Evolutionary conservation across 2,888 invertebrate genomes (phyloP), one percentile per base, ranked within the genome.

Genomic region (Patella ulyssiponensis): DNA sequence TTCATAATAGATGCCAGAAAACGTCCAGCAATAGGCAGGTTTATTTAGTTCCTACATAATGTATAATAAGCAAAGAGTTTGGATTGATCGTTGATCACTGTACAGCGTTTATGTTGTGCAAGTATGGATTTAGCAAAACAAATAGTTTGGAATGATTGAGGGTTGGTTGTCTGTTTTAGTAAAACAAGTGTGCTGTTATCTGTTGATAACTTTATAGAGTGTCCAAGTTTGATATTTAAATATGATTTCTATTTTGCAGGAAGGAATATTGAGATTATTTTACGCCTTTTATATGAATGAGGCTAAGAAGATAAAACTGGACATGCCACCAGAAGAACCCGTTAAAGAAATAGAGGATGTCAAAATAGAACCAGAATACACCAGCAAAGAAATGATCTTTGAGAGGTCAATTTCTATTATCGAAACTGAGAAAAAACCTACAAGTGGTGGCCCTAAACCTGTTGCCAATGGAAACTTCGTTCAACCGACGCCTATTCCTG

Each of bases 241-340:
- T 9, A 44, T 44, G 44, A 5, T 44, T 44, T 44, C 44, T 44
- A 44, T 44, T 33, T 93, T 93, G 73, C 92, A 94, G 94, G 94
- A 94, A 93, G 93, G 93, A 74, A 94, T 94, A 58, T 89, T 94
- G 80, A 93, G 94, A 81, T 90, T 94, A 73, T 94, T 93, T 82
- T 94, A 94, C 88, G 94, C 88, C 44, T 86, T 88, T 70, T 89
- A 86, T 77, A 83, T 85, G 75, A 84, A 84, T 56, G 86, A 86
- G 14, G 83, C 87, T 20, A 88, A 87, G 56, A 74, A 76, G 33
- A 72, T 77, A 33, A 78, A 77, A 54, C 27, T 80, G 58, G 77
- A 74, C 58, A 71, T 27, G 20, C 52, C 58, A 23, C 71, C 23
- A 51, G 44, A 70, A 76, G 71, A 52, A 69, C 23, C 69, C 51